These are phyloP conservation scores for Microtus montanus DNA, from an alignment of 2,113 vertebrate genomes.

Conservation along the genomic window DNA sequence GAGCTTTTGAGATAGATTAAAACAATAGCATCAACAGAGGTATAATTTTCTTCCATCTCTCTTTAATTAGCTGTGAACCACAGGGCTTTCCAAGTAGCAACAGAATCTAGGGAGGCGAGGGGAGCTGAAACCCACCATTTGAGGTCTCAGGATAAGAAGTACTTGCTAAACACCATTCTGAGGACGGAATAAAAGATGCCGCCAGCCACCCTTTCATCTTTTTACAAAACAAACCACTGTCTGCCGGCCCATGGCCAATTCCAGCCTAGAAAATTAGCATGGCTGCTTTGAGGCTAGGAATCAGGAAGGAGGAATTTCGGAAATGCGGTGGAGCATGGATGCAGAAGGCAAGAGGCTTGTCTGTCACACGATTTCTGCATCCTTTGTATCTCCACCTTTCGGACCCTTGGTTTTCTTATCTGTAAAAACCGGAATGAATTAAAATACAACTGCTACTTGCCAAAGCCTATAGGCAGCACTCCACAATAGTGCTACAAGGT, in stretches of 20 bases:
- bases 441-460: not conserved
- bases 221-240: conserved; percentile 53
- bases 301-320: conserved; percentile 20
- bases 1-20: conserved; percentile 65
- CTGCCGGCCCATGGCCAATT: conserved; percentile 38
- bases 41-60: conserved; percentile 68
- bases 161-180: conserved; percentile 48
- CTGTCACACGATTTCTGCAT: not conserved
- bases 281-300: not conserved
- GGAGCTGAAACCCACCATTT: conserved; percentile 37
- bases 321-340: conserved; percentile 4
- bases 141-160: conserved; percentile 39
- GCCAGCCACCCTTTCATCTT: conserved; percentile 8
- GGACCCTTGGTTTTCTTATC: conserved; percentile 12
- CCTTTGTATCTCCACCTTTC: not conserved
- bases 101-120: conserved; percentile 17
- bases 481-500: not conserved
- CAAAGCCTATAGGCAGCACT: not conserved
- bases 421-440: not conserved
- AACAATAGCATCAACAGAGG: conserved; percentile 71
- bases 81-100: conserved; percentile 54
- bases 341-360: not conserved
- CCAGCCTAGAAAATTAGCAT: conserved; percentile 40
- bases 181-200: conserved; percentile 45
- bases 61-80: conserved; percentile 73